phyloP scores from a whole-genome alignment of 2,113 vertebrate species.

The Myrmecobius fasciatus region DNA sequence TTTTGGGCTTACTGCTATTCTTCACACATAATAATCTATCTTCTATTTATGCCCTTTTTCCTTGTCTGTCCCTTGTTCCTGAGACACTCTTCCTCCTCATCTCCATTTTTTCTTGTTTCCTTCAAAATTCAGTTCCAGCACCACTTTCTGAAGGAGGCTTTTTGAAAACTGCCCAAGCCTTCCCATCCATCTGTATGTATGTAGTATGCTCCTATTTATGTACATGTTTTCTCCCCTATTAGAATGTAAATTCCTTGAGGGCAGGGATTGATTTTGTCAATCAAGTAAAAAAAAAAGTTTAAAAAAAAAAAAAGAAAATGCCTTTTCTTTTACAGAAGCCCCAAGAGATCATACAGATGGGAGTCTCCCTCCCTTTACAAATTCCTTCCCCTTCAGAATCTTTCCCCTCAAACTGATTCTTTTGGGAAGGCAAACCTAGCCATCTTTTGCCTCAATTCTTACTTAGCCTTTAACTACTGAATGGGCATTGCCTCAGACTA shows the following conservation, averaged over 20 bases:
- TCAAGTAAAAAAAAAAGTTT: too few relatives aligned
- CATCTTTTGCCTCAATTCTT: not conserved
- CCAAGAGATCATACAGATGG: not conserved
- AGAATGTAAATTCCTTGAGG: not conserved
- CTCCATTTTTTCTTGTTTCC: not conserved
- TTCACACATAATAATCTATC: not conserved
- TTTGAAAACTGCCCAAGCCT: not conserved
- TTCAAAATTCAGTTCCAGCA: not conserved
- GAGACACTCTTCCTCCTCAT: not conserved
- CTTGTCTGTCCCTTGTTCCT: not conserved
- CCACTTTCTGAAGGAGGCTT: not conserved
- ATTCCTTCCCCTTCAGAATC: not conserved
- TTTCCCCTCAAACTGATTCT: not conserved
- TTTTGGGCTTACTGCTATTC: not conserved
- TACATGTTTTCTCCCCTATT: not conserved
- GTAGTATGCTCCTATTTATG: not conserved
- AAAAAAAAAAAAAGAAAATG: too few relatives aligned
- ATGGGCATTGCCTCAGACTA: not conserved
- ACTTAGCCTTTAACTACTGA: not conserved
- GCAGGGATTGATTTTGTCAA: not conserved
- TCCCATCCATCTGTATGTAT: not conserved
- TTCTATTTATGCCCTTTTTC: not conserved
- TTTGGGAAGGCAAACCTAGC: not conserved
- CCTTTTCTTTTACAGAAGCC: not conserved
- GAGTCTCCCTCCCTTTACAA: not conserved